These are phyloP conservation scores for Dolomedes plantarius DNA, from an alignment of 2,888 invertebrate genomes.

Conservation along the genomic window DNA sequence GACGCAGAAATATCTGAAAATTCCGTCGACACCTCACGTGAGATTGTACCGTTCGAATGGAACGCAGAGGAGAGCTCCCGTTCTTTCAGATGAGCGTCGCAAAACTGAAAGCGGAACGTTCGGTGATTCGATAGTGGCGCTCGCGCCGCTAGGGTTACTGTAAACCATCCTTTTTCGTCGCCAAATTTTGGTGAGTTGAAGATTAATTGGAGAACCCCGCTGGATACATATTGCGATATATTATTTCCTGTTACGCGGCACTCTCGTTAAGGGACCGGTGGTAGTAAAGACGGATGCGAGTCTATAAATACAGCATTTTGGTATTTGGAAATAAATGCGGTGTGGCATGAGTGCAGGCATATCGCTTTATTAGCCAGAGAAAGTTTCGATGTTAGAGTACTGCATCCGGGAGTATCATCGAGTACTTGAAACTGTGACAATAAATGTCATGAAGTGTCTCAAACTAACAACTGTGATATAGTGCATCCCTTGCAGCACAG, in stretches of 20 bases:
- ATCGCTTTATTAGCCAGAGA: too few relatives aligned
- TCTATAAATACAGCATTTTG: neutral
- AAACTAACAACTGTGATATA: too few relatives aligned
- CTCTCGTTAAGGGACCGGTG: too few relatives aligned
- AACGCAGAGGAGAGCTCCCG: neutral
- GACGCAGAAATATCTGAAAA: slow-evolving; percentile 1
- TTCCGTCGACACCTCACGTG: slow-evolving; percentile 33
- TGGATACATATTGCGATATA: slow-evolving; percentile 23
- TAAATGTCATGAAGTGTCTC: too few relatives aligned
- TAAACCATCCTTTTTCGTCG: slow-evolving; percentile 30
- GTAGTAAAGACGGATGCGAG: too few relatives aligned
- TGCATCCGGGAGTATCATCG: too few relatives aligned
- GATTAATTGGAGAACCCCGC: slow-evolving; percentile 17
- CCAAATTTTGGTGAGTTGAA: slow-evolving; percentile 43
- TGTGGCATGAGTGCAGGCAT: too few relatives aligned
- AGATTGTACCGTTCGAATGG: neutral
- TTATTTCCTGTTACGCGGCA: slow-evolving; percentile 15
- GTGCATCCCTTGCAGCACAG: too few relatives aligned
- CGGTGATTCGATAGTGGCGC: slow-evolving; percentile 15
- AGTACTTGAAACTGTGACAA: too few relatives aligned
- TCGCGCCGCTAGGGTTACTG: slow-evolving; percentile 53
- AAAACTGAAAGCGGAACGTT: slow-evolving; percentile 26
- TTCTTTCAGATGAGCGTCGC: slow-evolving; percentile 23
- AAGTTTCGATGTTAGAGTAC: too few relatives aligned
- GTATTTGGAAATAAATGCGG: too few relatives aligned